Conservation (phyloP, 2,797 vertebrate species). For the Smutsia temminckii region DNA sequence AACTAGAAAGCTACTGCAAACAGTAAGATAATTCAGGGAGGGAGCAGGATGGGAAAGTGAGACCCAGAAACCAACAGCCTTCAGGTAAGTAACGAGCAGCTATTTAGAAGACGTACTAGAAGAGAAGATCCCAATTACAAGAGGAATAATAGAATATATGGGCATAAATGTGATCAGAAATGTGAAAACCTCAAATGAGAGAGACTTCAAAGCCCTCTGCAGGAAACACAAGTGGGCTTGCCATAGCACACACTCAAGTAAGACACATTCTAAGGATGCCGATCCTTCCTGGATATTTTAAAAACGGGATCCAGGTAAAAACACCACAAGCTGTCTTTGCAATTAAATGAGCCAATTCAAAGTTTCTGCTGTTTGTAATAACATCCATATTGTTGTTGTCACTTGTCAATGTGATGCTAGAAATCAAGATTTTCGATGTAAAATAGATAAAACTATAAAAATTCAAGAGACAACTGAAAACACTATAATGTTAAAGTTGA, state of each 20-base stretch:
- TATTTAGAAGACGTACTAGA: background rate
- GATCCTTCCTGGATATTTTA: background rate
- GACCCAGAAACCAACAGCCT: background rate
- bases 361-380: background rate
- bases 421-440: slow-evolving; percentile 18
- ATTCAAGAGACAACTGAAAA: background rate
- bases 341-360: background rate
- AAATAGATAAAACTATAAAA: background rate
- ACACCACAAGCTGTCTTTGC: background rate
- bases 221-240: background rate
- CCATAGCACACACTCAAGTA: background rate
- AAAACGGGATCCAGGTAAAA: background rate
- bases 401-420: background rate
- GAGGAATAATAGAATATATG: fast-evolving
- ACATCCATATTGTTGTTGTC: background rate
- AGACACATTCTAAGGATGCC: background rate
- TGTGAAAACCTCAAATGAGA: background rate
- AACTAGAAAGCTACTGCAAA: background rate
- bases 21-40: background rate
- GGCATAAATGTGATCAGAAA: background rate
- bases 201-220: background rate
- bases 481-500: background rate
- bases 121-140: background rate
- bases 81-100: background rate
- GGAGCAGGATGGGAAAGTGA: background rate